These are phyloP conservation scores for Brachypterus glaber DNA, from an alignment of 2,888 invertebrate species.

Conservation along the genomic window DNA sequence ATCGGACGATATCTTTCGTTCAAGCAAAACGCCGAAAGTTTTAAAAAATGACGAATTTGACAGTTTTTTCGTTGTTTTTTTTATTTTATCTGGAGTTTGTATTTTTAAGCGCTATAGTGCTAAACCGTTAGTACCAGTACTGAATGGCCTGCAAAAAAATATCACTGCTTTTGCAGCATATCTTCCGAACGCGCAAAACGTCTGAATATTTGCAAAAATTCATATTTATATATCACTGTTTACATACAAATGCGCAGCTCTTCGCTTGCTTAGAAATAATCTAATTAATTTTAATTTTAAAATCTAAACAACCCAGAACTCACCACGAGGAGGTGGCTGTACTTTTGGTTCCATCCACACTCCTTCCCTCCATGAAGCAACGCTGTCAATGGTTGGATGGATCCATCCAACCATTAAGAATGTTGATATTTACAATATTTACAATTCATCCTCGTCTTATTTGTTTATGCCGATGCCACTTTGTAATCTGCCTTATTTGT, in stretches of 20 bases:
- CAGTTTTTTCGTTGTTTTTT: no score
- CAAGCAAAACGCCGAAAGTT: slow-evolving; percentile 1
- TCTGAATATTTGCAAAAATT: slow-evolving; percentile 2
- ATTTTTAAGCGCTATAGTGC: neutral
- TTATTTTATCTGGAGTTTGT: no score
- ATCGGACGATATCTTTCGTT: slow-evolving; percentile 5
- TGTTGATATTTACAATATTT: neutral
- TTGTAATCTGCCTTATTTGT: neutral
- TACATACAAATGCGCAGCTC: neutral
- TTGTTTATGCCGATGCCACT: neutral
- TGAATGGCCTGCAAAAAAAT: slow-evolving; percentile 4
- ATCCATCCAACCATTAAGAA: neutral
- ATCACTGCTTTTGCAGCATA: slow-evolving; percentile 2
- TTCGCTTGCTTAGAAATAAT: neutral
- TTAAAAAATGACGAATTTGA: slow-evolving; percentile 4
- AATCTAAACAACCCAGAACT: neutral
- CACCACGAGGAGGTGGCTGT: no score
- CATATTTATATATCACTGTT: neutral
- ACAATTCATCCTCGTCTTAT: neutral
- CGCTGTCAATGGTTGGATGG: no score
- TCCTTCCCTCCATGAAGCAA: no score
- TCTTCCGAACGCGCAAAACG: slow-evolving; percentile 4
- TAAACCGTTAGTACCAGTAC: neutral
- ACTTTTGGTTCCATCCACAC: no score
- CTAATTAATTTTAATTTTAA: neutral